Conservation (phyloP, 2,888 invertebrate genomes). For the Meloe dianella region DNA sequence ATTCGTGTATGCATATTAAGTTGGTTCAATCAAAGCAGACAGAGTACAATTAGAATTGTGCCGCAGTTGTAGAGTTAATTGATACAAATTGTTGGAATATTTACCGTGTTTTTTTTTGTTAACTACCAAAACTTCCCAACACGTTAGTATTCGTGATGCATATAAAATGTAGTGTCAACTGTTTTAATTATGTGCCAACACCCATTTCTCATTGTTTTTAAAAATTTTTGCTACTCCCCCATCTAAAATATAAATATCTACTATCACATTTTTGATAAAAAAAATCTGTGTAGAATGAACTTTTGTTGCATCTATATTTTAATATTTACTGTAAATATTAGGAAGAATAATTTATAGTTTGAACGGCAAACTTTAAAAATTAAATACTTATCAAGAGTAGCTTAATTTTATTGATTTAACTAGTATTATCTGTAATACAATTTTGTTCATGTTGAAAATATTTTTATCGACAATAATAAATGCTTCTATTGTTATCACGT, state of each 20-base stretch:
- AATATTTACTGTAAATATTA: neutral
- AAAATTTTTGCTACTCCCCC: constrained; percentile 17
- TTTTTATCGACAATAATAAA: constrained; percentile 12
- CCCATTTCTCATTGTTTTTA: constrained; percentile 28
- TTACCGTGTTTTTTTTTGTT: constrained; percentile 28
- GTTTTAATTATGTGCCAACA: constrained; percentile 30
- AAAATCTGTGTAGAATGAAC: neutral
- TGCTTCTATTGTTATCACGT: neutral
- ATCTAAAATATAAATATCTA: constrained; percentile 18
- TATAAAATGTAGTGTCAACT: constrained; percentile 21
- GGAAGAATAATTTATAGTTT: neutral
- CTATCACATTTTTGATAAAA: constrained; percentile 19
- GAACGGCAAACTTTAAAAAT: neutral
- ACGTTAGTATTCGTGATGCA: constrained; percentile 1
- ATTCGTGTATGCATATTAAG: too few species aligned
- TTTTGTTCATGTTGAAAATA: constrained; percentile 11
- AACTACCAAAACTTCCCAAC: constrained; percentile 10
- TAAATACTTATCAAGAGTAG: neutral
- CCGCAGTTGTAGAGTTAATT: neutral
- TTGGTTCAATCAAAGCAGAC: neutral
- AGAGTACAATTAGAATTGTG: neutral
- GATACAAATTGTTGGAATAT: constrained; percentile 24
- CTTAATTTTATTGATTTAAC: constrained; percentile 5
- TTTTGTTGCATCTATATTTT: neutral
- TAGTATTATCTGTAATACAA: neutral